These are phyloP conservation scores for Triplophysa tibetana DNA, from an alignment of 2,113 vertebrate species.

Conservation along the genomic window DNA sequence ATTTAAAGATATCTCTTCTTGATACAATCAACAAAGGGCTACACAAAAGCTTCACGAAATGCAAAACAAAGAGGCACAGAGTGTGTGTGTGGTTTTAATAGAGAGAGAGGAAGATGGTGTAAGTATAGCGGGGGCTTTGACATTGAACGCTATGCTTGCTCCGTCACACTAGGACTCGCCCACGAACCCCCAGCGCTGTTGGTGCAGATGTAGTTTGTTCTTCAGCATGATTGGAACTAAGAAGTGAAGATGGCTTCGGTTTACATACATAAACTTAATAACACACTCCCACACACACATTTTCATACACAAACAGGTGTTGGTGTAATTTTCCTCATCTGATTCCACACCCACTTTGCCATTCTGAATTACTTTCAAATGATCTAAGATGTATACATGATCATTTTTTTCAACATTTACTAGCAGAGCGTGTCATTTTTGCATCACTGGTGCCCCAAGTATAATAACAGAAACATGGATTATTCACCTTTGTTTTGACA, in stretches of 20 bases:
- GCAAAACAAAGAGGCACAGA: slow-evolving; percentile 31
- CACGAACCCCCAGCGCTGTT: background rate
- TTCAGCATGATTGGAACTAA: slow-evolving; percentile 34
- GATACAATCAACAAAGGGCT: slow-evolving; percentile 28
- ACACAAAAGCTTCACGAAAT: slow-evolving; percentile 36
- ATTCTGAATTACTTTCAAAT: background rate
- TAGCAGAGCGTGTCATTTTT: too few species aligned
- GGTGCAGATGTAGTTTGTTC: background rate
- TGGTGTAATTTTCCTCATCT: background rate
- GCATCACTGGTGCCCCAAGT: too few species aligned
- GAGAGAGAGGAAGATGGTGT: background rate
- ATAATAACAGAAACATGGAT: too few species aligned
- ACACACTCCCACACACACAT: slow-evolving; percentile 4
- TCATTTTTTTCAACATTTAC: background rate
- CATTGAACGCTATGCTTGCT: background rate
- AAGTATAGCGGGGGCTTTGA: slow-evolving; percentile 12
- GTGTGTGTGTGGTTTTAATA: slow-evolving; percentile 3
- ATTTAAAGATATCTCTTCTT: slow-evolving; percentile 37
- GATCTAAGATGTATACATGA: background rate
- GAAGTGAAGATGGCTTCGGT: background rate
- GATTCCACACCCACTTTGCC: background rate
- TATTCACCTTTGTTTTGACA: too few species aligned
- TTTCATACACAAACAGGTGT: slow-evolving; percentile 8
- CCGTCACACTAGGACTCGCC: slow-evolving; percentile 10
- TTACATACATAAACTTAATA: slow-evolving; percentile 14